Percentiles rank a stretch among this genome's conserved stretches.
phyloP scores from a whole-genome alignment of 2,113 vertebrate genomes.

The Pycnonotus jocosus region DNA sequence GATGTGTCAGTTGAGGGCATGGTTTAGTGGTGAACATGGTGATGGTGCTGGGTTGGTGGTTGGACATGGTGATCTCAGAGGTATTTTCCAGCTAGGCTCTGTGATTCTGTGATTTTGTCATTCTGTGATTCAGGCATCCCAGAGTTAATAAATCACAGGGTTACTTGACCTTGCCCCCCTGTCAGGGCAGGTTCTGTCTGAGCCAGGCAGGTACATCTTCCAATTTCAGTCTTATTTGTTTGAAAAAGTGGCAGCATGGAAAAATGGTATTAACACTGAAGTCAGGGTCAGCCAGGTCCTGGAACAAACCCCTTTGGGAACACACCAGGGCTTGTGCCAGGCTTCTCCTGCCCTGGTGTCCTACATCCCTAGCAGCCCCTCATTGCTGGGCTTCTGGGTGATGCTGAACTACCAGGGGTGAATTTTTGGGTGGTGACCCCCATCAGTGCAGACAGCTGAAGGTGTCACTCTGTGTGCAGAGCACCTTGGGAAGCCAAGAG shows the following conservation, averaged over 20 bases:
- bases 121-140: neutral
- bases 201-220: accelerated
- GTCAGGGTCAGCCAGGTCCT: neutral
- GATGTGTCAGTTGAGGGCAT: neutral
- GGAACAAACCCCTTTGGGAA: neutral
- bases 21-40: neutral
- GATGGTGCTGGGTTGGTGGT: neutral
- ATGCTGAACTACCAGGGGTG: neutral
- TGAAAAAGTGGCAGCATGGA: neutral
- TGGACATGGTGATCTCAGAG: neutral
- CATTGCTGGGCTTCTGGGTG: neutral
- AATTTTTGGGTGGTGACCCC: neutral
- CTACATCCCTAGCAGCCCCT: neutral
- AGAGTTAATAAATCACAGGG: neutral
- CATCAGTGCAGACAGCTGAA: neutral
- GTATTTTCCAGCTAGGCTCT: neutral
- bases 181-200: neutral
- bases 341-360: neutral
- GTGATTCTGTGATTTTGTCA: neutral
- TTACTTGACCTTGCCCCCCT: neutral
- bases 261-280: neutral
- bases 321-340: neutral
- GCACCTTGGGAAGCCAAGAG: neutral
- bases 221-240: neutral
- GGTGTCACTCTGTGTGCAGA: neutral